Base-by-base conservation (phyloP, 2,888 invertebrate genomes). In the Drosophila barbarae region DNA sequence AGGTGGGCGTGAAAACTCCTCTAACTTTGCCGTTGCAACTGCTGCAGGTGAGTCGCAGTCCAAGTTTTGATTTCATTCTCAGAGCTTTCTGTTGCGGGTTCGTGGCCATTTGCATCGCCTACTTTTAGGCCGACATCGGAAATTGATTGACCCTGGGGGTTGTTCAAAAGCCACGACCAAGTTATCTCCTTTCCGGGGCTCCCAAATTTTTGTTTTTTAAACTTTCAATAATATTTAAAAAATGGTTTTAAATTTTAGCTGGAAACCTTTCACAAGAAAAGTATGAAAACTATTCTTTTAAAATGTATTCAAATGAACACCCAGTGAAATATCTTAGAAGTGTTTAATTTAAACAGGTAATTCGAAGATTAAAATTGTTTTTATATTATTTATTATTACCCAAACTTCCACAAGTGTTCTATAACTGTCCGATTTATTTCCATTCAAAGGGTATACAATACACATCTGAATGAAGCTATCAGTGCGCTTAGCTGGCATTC, bases 381-480 rank as follows among this genome's bases (percentile, higher is more conserved):
- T 7, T 13, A 18, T 18, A 8, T 5, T 18, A 12, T 7, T 46
- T 30, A 44, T 2, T 7, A 4, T 15, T 12, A 12, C 1, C 13
- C 8, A 9, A 2, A 21, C 5, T 13, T 2, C 13, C 18, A 1
- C 21, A n/a, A 26, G 5, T 5, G 2, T 26, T 26, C 8, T 13
- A 8, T 26, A n/a, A n/a, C 26, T 44, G 15, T 12, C 3, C 0
- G 10, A 1, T 15, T 28, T 12, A 6, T 28, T 9, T n/a, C 6
- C 5, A 5, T 6, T 7, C 3, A 12, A 41, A 81, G 75, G 57
- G 76, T 76, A 82, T 76, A 32, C 30, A 53, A 72, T 69, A 65
- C 52, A 59, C 78, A 81, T 77, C 75, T 78, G 63, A 84, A 78
- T 74, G 67, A 18, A 18, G 56, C 79, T 78, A 82, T 84, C 79